Evolutionary conservation across 2,888 invertebrate genomes (phyloP).

Genomic region (Eupithecia subfuscata): DNA sequence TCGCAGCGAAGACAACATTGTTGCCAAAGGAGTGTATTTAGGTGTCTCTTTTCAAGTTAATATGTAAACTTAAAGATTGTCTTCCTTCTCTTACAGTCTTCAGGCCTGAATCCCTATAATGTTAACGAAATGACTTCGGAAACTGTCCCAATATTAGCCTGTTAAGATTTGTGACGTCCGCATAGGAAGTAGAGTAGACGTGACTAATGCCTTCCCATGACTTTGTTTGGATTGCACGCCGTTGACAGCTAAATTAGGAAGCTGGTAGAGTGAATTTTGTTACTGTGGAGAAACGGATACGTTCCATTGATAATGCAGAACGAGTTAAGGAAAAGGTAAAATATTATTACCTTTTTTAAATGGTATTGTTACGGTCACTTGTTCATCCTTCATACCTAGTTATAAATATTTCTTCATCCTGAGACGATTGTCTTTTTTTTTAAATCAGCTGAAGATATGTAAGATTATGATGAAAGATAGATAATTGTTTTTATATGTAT

Average conservation of each 20-base stretch:
- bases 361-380: too few species aligned
- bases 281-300: not conserved
- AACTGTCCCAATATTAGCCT: conserved; percentile 23
- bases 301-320: too few species aligned
- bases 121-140: conserved; percentile 6
- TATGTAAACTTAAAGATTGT: not conserved
- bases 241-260: conserved; percentile 57
- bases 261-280: conserved; percentile 25
- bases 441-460: too few species aligned
- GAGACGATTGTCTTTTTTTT: too few species aligned
- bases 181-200: conserved; percentile 48
- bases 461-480: too few species aligned
- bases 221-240: conserved; percentile 52
- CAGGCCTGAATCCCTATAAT: not conserved
- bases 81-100: not conserved
- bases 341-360: not conserved
- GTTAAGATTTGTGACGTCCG: conserved; percentile 46
- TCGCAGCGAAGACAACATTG: not conserved
- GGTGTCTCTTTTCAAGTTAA: not conserved
- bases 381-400: too few species aligned
- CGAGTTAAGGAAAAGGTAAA: too few species aligned
- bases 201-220: conserved; percentile 66
- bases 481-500: too few species aligned
- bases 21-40: too few species aligned
- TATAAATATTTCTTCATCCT: too few species aligned